Conservation (phyloP, 92 coral and sea anemone genomes). For the Meandrina meandrites region DNA sequence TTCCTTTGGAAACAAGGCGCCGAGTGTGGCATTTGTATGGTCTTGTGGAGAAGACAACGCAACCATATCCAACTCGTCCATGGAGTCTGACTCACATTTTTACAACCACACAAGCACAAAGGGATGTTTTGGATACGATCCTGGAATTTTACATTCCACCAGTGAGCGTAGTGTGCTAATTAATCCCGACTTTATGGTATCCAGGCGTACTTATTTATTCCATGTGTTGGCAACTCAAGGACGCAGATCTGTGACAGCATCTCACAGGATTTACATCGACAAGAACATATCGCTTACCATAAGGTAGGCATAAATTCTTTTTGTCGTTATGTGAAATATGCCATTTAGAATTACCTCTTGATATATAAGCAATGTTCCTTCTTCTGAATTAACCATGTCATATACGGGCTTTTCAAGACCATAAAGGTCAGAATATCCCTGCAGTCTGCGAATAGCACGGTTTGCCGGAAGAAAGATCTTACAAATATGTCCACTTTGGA, state of each 20-base stretch:
- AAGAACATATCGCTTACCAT: conserved; percentile 61
- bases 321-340: neutral
- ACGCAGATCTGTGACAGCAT: conserved; percentile 45
- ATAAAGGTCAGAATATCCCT: neutral
- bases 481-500: neutral
- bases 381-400: neutral
- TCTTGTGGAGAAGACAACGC: conserved; percentile 16
- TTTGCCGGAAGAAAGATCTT: neutral
- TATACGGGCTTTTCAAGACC: neutral
- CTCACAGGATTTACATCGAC: conserved; percentile 58
- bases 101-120: conserved; percentile 18
- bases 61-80: conserved; percentile 1
- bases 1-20: conserved; percentile 28
- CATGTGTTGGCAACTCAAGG: conserved; percentile 54
- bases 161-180: conserved; percentile 32
- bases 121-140: conserved; percentile 73
- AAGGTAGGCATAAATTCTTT: conserved; percentile 41
- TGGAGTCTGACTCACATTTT: neutral
- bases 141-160: conserved; percentile 53
- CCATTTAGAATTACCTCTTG: neutral
- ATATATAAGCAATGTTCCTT: too few species aligned
- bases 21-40: conserved; percentile 7
- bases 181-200: conserved; percentile 43
- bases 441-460: neutral
- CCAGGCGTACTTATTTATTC: conserved; percentile 54